Base-by-base conservation (phyloP, 1,140 invertebrate genomes). In the Platyscapa corneri region DNA sequence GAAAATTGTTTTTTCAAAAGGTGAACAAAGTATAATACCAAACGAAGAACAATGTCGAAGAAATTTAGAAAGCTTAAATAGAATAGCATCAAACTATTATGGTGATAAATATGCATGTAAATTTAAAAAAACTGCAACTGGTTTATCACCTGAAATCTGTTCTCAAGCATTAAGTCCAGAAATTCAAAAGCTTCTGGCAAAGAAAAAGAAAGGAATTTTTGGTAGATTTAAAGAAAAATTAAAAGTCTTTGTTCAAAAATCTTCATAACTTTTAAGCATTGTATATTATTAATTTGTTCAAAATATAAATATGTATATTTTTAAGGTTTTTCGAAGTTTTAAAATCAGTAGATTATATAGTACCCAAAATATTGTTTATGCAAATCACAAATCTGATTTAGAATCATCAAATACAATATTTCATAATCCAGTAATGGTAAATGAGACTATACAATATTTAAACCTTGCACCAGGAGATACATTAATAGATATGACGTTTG, bases 401-500 rank as follows among this genome's bases (percentile, higher is more conserved):
- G 37, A 70, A 37, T 27, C 30, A 70, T 20, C 3, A 2, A 27
- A 76, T 46, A 30, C 84, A 60, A 37, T 53, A 82, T 90, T 90
- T 67, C 96, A 97, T 90, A 93, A 94, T 46, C 97, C 97, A 78
- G 96, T 97, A 46, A 95, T 97, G 94, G 91, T 94, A 67, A 93
- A 96, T 81, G 95, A 97, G 93, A 95, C 96, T 0, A 88, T 97
- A 82, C 90, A 95, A 82, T 95, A 95, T 89, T 90, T 97, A 42
- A 94, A 96, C 81, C 95, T 96, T 3, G 88, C 92, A 83, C 92
- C 95, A 65, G 92, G 95, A 83, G 94, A 96, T 87, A 90, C 93
- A 30, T 95, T 96, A 83, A 94, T 98, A 74, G 97, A 98, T 90
- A 97, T 98, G 97, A 99, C 98, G 42, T 99, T 99, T 95, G 98